Base-by-base conservation (phyloP, 1,140 invertebrate genomes). In the Zelostemma sp. region DNA sequence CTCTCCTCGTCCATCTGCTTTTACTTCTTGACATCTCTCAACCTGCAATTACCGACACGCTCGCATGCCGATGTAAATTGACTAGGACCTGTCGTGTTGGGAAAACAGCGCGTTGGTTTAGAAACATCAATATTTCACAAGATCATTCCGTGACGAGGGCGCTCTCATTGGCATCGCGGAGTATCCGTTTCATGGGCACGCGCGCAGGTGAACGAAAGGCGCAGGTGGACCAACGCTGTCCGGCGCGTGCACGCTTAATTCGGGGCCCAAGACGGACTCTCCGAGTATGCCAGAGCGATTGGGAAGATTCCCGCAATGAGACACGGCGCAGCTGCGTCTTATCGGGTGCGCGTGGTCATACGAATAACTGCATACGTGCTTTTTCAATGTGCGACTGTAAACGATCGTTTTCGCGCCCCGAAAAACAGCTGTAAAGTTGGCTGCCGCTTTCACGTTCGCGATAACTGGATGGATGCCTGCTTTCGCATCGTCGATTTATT, bases 181-280 rank as follows among this genome's bases (percentile, higher is more conserved):
- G n/a, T n/a, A n/a, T 55, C 45, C 58, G 65, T 71, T 76, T 45
- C 46, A 46, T 50, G 57, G 40, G 56, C 73, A 74, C 72, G 70
- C 61, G 73, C 74, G 81, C 81, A 83, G 81, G 81, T 83, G 81
- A 81, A 71, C 75, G 68, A 41, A 51, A 28, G 56, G 72, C 62
- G 80, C 80, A 82, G 80, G 80, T 82, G 81, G 75, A 80, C 75
- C 74, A 73, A 57, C 55, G 73, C 77, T 80, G 72, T 73, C 67
- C 50, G 53, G 43, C 68, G 69, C 51, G 62, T 51, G 46, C 47
- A 48, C 35, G 65, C 62, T 55, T 14, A 8, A 43, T 43, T 43
- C 40, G 40, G 40, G 64, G 59, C 48, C 63, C 40, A 43, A 49
- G 56, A 54, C 56, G 66, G 66, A 72, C 73, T 12, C 35, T 69